Evolutionary conservation across 2,113 vertebrate species (phyloP).

Genomic region (Porphyrio hochstetteri): DNA sequence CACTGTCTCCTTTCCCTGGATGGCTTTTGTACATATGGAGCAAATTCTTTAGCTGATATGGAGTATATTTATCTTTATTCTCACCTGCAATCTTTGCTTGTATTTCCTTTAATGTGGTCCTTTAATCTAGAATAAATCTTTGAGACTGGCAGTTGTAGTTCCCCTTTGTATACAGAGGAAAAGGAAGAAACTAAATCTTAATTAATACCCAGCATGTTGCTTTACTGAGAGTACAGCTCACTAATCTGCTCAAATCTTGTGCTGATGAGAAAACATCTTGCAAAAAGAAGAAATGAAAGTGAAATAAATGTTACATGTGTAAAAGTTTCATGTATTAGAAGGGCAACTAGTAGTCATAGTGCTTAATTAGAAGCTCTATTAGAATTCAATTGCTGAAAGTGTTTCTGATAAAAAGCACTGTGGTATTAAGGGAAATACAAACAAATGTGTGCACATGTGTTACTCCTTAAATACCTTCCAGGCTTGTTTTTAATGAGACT

Average conservation of each 20-base stretch:
- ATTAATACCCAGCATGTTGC: neutral
- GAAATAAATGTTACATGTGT: neutral
- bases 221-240: neutral
- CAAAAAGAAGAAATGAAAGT: neutral
- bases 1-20: neutral
- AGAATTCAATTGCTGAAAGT: slow-evolving; percentile 13
- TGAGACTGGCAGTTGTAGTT: neutral
- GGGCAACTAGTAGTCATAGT: neutral
- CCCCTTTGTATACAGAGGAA: neutral
- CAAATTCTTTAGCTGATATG: neutral
- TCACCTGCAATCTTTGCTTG: neutral
- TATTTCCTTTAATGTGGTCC: neutral
- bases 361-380: neutral
- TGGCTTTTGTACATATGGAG: neutral
- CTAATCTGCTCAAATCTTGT: neutral
- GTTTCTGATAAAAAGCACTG: neutral
- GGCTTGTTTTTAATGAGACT: neutral
- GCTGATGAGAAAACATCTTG: neutral
- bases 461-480: neutral
- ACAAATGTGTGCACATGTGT: neutral
- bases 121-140: neutral
- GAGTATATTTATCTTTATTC: neutral
- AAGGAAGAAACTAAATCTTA: neutral
- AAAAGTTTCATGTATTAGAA: neutral
- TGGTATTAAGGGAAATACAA: neutral